These are phyloP conservation scores for Hirtodrosophila duncani DNA, from an alignment of 2,888 invertebrate species.

Conservation along the genomic window DNA sequence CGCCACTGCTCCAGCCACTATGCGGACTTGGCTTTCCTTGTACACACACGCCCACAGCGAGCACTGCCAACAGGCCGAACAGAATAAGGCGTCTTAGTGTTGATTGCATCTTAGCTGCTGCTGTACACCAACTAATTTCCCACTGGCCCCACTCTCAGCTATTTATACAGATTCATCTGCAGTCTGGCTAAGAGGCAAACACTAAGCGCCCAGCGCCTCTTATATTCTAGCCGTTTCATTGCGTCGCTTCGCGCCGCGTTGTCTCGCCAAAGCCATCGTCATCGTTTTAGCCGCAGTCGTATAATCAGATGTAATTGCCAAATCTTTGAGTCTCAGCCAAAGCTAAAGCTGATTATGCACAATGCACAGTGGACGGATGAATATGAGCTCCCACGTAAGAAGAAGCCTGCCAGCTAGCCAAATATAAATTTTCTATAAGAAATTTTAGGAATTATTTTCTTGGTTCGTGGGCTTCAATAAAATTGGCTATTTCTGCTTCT, in stretches of 20 bases:
- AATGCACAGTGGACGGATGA: slow-evolving; percentile 3
- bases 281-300: slow-evolving; percentile 14
- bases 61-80: slow-evolving; percentile 37
- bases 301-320: slow-evolving; percentile 69
- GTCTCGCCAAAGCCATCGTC: background rate
- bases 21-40: no score
- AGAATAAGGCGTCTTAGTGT: slow-evolving; percentile 32
- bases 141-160: slow-evolving; percentile 56
- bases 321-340: slow-evolving; percentile 51
- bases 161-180: slow-evolving; percentile 66
- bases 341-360: slow-evolving; percentile 23
- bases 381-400: no score
- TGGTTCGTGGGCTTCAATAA: no score
- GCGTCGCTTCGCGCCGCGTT: slow-evolving; percentile 16
- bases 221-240: slow-evolving; percentile 44
- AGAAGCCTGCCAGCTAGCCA: no score
- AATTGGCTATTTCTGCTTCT: no score
- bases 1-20: slow-evolving; percentile 53
- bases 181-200: no score
- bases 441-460: no score
- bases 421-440: no score
- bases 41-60: slow-evolving; percentile 35
- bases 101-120: slow-evolving; percentile 59
- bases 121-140: slow-evolving; percentile 61
- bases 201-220: slow-evolving; percentile 39